Evolutionary conservation across 2,113 vertebrate species (phyloP).

Genomic region (Atlantisia rogersi): DNA sequence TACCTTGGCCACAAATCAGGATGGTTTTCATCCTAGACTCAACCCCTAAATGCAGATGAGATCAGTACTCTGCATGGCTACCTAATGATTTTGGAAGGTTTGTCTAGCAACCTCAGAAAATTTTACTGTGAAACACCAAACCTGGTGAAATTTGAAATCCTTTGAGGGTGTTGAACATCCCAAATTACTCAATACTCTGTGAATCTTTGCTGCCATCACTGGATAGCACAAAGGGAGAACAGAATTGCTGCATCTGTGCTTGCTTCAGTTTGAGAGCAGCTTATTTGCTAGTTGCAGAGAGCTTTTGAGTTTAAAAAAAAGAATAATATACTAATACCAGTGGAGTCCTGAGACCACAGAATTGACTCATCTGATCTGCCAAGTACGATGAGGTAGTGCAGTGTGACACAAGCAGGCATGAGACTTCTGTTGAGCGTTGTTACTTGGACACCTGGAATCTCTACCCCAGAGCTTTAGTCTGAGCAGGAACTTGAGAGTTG

Average conservation of each 20-base stretch:
- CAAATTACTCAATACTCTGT: not conserved
- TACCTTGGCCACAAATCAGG: not conserved
- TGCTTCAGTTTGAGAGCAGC: not conserved
- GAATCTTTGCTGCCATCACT: not conserved
- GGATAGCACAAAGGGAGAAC: not conserved
- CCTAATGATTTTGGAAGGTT: not conserved
- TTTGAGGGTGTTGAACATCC: not conserved
- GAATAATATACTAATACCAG: not conserved
- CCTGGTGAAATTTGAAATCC: not conserved
- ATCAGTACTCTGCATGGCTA: not conserved
- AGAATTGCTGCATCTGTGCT: not conserved
- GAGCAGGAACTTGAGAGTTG: not conserved
- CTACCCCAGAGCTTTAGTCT: not conserved
- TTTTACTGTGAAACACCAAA: not conserved
- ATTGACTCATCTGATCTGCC: fast-evolving
- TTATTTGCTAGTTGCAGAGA: not conserved
- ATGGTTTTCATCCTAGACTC: not conserved
- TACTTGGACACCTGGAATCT: not conserved
- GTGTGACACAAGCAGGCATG: not conserved
- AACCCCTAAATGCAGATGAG: not conserved
- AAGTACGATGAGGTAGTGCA: not conserved
- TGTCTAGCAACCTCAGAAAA: not conserved
- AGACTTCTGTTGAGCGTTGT: not conserved
- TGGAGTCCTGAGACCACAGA: not conserved
- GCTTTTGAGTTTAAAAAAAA: too few relatives aligned